A percentile compares a stretch with the other conserved stretches of the same genome.
phyloP scores from a whole-genome alignment of 2,113 vertebrate genomes.

The Prolemur simus region DNA sequence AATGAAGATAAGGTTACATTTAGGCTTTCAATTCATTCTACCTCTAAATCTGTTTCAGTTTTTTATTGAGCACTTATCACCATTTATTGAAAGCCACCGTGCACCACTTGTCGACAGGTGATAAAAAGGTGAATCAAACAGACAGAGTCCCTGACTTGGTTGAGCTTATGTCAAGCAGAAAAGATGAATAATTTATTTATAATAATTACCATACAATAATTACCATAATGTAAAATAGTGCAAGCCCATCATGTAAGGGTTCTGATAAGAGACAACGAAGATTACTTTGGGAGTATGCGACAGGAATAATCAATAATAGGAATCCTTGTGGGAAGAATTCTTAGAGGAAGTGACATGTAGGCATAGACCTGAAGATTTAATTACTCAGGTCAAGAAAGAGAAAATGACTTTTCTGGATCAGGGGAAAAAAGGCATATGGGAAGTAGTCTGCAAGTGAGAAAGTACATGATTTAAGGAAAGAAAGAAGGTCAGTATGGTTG shows the following conservation, averaged over 20 bases:
- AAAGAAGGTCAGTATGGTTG: neutral
- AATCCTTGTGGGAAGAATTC: neutral
- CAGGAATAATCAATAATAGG: neutral
- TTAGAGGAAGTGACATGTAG: neutral
- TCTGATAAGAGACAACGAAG: neutral
- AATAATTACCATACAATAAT: neutral
- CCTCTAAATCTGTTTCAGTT: neutral
- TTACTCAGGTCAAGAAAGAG: neutral
- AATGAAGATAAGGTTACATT: neutral
- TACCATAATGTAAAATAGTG: neutral
- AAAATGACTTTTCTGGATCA: neutral
- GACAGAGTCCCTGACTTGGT: neutral
- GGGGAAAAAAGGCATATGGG: neutral
- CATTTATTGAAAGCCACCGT: neutral
- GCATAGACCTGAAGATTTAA: neutral
- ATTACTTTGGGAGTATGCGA: neutral
- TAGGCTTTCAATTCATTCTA: neutral
- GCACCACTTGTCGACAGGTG: neutral
- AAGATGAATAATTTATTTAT: neutral
- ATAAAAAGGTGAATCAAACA: neutral
- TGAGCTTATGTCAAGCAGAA: neutral
- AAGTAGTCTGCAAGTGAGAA: neutral
- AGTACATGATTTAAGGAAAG: neutral
- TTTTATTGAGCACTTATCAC: neutral
- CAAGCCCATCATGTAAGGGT: neutral